Base-by-base conservation (phyloP, 2,888 invertebrate species). In the Drosophila putrida region DNA sequence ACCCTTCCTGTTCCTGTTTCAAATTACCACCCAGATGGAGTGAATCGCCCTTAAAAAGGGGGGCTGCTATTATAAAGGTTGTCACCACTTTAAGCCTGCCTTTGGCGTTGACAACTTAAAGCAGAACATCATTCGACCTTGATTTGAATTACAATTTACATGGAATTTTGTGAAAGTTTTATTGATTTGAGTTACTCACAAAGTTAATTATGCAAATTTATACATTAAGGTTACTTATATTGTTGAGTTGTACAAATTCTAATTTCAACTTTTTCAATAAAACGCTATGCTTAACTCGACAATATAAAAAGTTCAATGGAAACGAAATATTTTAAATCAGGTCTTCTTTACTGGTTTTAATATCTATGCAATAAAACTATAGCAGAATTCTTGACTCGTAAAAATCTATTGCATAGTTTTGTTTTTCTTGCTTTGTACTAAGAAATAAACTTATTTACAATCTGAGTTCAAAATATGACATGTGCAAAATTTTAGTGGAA, bases 1-100 rank as follows among this genome's bases (percentile, higher is more conserved):
- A 67, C 71, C 68, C 86, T 85, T 83, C 89, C 87, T 75, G 71
- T 83, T 88, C 80, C 82, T 72, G 71, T 66, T 81, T 64, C 55
- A 67, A 80, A 71, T 73, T 65, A 70, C 73, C 53, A 54, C 51
- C 33, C 66, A 59, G 69, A 39, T 59, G 58, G 58, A 69, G 33
- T 54, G 57, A 54, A 63, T 63, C 54, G 53, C 58, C 55, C 47
- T 41, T 9, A 27, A 73, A 55, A 67, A 55, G 6, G 13, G 35
- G 27, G 57, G 39, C 3, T 51, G 38, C 25, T 43, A 10, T 35
- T 15, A 35, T 60, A 27, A 47, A 44, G 38, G 46, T 35, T 41
- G 44, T 15, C 53, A 31, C 38, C 54, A 57, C 46, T 57, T 75
- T 50, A 75, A 78, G 28, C 13, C 35, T n/a, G 20, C 27, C 63